Evolutionary conservation across 1,140 invertebrate species (phyloP), one percentile per base, ranked within the genome.

Genomic region (Paraescarpia echinospica): DNA sequence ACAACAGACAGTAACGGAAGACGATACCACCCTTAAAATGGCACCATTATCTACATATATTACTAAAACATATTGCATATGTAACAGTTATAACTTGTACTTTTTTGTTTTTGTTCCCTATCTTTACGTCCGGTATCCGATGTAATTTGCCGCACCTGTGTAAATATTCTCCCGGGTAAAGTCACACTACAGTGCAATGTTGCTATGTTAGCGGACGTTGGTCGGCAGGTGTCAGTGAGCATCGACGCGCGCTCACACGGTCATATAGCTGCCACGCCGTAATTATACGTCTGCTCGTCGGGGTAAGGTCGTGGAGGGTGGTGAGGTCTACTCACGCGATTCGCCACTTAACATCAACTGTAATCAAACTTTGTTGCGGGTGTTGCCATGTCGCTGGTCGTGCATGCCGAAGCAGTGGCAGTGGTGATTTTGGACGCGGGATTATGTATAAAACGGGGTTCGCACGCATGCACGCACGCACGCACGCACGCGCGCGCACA

Each of bases 271-370:
- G 59, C 59, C 59, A 77, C 59, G 14, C 22, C 59, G 18, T 77
- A 77, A 77, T 77, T 77, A 77, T 27, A 77, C 12, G 59, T 77
- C 22, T 77, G 59, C 59, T 77, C 59, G 59, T 27, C 27, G 59
- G 59, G 2, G 9, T 12, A 12, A 27, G 59, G 59, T 77, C 59
- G 59, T 31, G 12, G 59, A 31, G 59, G 59, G 59, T 77, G 59
- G 59, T 77, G 59, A 77, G 59, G 8, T 77, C 59, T 18, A 77
- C 59, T 77, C 59, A 77, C 59, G 59, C 59, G 59, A 77, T 77
- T 77, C 59, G 59, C 59, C 59, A 77, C 59, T 77, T 77, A 77
- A 77, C 59, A 77, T 77, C 59, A 77, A 77, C 59, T 77, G 59
- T 31, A 0, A 77, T 77, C 59, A 77, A 77, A 77, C 27, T 77